Evolutionary conservation across 2,797 vertebrate genomes (phyloP).

Genomic region (Sitta carolinensis): DNA sequence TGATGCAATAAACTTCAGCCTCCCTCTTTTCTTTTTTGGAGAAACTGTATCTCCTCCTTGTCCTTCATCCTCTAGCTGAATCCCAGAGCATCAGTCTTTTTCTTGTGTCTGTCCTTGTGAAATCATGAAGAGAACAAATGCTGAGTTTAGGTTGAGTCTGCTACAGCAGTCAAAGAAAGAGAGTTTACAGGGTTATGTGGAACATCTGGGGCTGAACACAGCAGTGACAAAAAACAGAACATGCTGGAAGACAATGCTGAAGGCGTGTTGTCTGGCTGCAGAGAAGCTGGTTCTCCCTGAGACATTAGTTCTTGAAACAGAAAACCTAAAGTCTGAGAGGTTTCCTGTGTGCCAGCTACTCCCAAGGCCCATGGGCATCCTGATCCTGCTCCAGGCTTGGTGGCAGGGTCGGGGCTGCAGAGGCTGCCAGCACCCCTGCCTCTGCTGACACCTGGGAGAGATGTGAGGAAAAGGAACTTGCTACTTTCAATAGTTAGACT

Average conservation of each 20-base stretch:
- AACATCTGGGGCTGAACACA: background rate
- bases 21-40: fast-evolving
- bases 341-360: background rate
- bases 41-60: background rate
- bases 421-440: background rate
- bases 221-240: background rate
- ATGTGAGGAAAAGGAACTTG: background rate
- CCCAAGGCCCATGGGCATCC: background rate
- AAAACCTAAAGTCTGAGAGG: background rate
- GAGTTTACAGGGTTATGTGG: background rate
- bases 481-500: background rate
- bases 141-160: background rate
- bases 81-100: background rate
- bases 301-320: background rate
- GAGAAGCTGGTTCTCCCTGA: background rate
- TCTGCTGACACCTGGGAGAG: background rate
- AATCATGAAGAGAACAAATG: background rate
- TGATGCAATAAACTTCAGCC: background rate
- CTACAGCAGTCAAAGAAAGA: background rate
- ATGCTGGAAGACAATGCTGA: background rate
- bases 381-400: background rate
- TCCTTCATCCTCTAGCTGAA: background rate
- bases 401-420: background rate
- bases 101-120: background rate
- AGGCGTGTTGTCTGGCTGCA: background rate